phyloP scores from a whole-genome alignment of 64 coral and sea anemone species.

The Catalaphyllia jardinei region DNA sequence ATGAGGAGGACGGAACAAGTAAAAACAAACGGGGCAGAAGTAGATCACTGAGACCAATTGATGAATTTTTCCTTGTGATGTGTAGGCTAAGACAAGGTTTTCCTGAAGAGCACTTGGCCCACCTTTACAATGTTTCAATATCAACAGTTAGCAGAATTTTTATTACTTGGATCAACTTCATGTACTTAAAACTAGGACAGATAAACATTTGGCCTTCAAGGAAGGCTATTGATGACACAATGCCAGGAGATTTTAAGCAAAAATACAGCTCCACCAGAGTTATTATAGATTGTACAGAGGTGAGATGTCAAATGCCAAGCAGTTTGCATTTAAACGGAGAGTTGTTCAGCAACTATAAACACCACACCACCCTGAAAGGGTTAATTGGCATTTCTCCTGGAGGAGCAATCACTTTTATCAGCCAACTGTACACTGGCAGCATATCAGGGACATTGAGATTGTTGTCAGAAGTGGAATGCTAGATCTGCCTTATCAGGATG shows the following conservation, averaged over 20 bases:
- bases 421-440: constrained; percentile 26
- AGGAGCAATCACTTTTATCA: constrained; percentile 16
- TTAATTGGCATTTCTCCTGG: constrained; percentile 33
- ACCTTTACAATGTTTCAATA: constrained; percentile 23
- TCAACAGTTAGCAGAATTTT: constrained; percentile 43
- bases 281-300: constrained; percentile 42
- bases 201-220: constrained; percentile 43
- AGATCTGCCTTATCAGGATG: neutral
- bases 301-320: constrained; percentile 16
- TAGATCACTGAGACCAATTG: neutral
- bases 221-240: neutral
- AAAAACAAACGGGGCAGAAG: neutral
- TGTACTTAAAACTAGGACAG: constrained; percentile 22
- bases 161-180: constrained; percentile 50
- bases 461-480: constrained; percentile 21
- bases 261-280: constrained; percentile 1
- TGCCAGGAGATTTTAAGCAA: constrained; percentile 4
- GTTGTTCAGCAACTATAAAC: constrained; percentile 40
- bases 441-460: constrained; percentile 57
- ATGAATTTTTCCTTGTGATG: constrained; percentile 31
- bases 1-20: neutral
- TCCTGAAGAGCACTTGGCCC: constrained; percentile 18
- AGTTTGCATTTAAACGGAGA: constrained; percentile 1
- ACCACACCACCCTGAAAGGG: constrained; percentile 45
- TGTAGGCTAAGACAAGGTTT: constrained; percentile 43